Evolutionary conservation across 1,140 invertebrate genomes (phyloP).

Genomic region (Lucilia cuprina): DNA sequence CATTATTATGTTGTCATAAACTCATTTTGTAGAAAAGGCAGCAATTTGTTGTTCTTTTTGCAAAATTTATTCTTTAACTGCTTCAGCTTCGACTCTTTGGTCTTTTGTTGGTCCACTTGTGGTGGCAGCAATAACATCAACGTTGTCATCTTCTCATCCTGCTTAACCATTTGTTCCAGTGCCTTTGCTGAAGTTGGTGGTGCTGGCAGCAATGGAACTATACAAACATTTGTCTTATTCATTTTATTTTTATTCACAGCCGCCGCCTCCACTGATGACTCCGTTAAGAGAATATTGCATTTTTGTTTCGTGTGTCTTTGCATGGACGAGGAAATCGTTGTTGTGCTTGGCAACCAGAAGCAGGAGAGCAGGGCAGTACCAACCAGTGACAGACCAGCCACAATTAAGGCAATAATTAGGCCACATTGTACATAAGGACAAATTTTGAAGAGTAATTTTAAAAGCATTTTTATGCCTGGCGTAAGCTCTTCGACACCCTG

Average conservation of each 20-base stretch:
- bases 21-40: not conserved
- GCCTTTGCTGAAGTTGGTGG: slow-evolving; percentile 35
- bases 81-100: not conserved
- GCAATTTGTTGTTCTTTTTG: slow-evolving; percentile 9
- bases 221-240: slow-evolving; percentile 28
- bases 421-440: slow-evolving; percentile 57
- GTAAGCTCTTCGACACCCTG: slow-evolving; percentile 56
- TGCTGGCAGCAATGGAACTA: slow-evolving; percentile 35
- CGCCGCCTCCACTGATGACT: not conserved
- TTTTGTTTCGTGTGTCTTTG: slow-evolving; percentile 12
- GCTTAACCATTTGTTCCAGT: not conserved
- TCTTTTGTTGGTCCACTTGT: slow-evolving; percentile 5
- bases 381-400: slow-evolving; percentile 60
- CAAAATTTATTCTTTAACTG: not conserved
- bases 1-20: not conserved
- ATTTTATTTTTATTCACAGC: not conserved
- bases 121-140: not conserved
- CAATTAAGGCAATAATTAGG: slow-evolving; percentile 55
- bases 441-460: slow-evolving; percentile 54
- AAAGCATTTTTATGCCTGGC: slow-evolving; percentile 46
- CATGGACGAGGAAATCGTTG: not conserved
- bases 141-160: too few species aligned
- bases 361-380: slow-evolving; percentile 56
- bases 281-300: not conserved
- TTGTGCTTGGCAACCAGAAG: slow-evolving; percentile 46